These are phyloP conservation scores for Seira musarum DNA, from an alignment of 2,888 invertebrate species.

Conservation along the genomic window DNA sequence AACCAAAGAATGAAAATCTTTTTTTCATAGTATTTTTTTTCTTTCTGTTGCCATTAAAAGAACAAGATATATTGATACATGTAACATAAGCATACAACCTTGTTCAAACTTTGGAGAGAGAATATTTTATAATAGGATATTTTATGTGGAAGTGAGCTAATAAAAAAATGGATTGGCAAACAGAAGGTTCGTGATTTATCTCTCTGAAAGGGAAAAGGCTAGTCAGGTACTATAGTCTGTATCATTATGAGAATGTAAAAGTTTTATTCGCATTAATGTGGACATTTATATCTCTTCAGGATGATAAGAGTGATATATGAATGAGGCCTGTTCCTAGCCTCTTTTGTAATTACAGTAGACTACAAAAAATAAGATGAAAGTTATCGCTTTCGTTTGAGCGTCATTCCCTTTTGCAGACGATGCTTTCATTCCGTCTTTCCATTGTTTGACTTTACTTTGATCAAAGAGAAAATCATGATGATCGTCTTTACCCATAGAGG, in stretches of 20 bases:
- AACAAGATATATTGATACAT: neutral
- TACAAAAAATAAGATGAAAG: neutral
- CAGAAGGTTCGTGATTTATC: constrained; percentile 43
- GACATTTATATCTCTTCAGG: neutral
- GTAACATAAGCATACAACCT: neutral
- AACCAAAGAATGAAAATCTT: neutral
- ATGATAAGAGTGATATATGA: neutral
- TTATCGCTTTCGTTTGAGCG: neutral
- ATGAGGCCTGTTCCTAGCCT: neutral
- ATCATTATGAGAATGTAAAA: neutral
- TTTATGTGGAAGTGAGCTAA: neutral
- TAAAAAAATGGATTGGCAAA: constrained; percentile 43
- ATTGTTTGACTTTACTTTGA: constrained; percentile 4
- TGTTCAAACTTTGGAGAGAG: constrained; percentile 8
- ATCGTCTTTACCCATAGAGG: neutral
- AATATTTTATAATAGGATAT: constrained; percentile 10
- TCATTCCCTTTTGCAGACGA: neutral
- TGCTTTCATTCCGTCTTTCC: neutral
- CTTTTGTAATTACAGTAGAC: neutral
- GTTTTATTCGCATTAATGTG: neutral
- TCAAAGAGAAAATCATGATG: neutral
- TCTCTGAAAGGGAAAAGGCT: constrained; percentile 9
- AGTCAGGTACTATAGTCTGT: neutral
- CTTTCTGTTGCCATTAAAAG: neutral
- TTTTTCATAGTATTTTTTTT: constrained; percentile 1